phyloP scores from a whole-genome alignment of 2,113 vertebrate genomes.

The Dromaius novaehollandiae region DNA sequence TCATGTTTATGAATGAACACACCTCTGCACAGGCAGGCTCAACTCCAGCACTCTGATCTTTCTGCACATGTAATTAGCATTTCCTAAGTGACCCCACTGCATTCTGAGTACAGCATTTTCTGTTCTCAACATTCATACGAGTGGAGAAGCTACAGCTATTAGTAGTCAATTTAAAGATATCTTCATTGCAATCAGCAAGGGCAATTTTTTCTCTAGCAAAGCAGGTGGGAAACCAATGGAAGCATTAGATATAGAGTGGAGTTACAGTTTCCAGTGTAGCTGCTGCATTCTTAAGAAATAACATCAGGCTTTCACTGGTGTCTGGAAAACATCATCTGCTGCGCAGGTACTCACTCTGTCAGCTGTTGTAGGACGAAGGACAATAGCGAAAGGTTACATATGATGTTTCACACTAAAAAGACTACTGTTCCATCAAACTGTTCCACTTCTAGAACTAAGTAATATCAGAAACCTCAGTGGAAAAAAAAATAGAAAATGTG shows the following conservation, averaged over 20 bases:
- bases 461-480: not conserved
- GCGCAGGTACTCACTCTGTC: conserved; percentile 53
- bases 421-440: conserved; percentile 14
- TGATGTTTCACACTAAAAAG: not conserved
- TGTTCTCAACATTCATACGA: not conserved
- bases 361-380: conserved; percentile 46
- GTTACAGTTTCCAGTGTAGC: not conserved
- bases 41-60: not conserved
- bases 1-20: conserved; percentile 20
- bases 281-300: conserved; percentile 55
- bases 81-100: not conserved
- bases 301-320: conserved; percentile 16
- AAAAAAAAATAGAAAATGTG: not conserved
- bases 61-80: not conserved
- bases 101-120: not conserved
- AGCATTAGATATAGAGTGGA: not conserved
- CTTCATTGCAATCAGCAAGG: not conserved
- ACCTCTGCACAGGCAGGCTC: not conserved
- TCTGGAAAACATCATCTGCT: conserved; percentile 51
- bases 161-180: not conserved
- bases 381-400: conserved; percentile 26
- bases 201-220: not conserved
- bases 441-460: not conserved
- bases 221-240: conserved; percentile 14
- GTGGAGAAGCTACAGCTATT: not conserved